Evolutionary conservation across 2,888 invertebrate genomes (phyloP), one percentile per base, ranked within the genome.

Genomic region (Nymphalis c-album): DNA sequence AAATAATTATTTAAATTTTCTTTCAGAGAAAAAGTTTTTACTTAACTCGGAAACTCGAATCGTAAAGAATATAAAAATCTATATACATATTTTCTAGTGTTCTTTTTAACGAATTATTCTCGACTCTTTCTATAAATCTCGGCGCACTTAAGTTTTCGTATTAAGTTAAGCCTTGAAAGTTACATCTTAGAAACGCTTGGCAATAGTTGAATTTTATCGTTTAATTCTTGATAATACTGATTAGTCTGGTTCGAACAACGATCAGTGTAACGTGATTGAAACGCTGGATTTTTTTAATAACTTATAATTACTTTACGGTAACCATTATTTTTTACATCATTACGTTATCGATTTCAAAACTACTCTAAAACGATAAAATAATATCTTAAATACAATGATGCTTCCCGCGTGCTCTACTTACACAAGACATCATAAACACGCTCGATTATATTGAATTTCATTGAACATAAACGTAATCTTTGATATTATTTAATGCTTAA

Each of bases 391-490:
- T 53, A 69, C 57, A 64, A 31, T 31, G 6, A 64, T 61, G 64
- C 59, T 40, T 67, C 61, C 26, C 35, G 48, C 50, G 22, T 46
- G 48, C 45, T 50, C 61, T 63, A 76, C 73, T 71, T 73, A 75
- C 73, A 75, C 71, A 73, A n/a, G n/a, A 67, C 75, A 78, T 75
- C 76, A 77, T 74, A 77, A 78, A 74, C 73, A 78, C 75, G 78
- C 76, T 77, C 78, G 75, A 80, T 81, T 81, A 73, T 77, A 77
- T 78, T 80, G 73, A 77, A 82, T 79, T 80, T 77, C 74, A 31
- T 62, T 55, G 58, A 58, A 58, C 61, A 50, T 20, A 60, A 61
- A 20, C 55, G 35, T 55, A 59, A 46, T 69, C 40, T 57, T 63
- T 63, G 48, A 18, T 45, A 63, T 60, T 22, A 35, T 18, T 48